phyloP scores from a whole-genome alignment of 2,113 vertebrate species.

The Hypomesus transpacificus region DNA sequence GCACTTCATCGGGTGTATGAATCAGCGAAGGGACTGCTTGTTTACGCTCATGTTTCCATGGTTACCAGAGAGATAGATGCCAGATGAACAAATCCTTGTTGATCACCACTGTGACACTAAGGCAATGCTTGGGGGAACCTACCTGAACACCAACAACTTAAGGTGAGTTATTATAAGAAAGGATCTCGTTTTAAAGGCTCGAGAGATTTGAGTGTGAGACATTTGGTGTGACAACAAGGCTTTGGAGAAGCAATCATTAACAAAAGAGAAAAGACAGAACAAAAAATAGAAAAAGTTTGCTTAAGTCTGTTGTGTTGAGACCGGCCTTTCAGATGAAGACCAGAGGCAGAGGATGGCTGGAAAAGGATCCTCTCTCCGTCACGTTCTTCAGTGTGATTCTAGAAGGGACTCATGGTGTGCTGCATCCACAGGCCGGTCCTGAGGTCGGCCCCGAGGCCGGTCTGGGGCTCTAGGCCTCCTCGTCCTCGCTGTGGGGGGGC shows the following conservation, averaged over 20 bases:
- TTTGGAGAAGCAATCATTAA: slow-evolving; percentile 32
- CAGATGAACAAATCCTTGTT: neutral
- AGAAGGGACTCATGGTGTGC: slow-evolving; percentile 27
- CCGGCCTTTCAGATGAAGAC: slow-evolving; percentile 25
- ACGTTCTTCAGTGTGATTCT: slow-evolving; percentile 35
- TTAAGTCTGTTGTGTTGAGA: slow-evolving; percentile 11
- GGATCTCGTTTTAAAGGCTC: slow-evolving; percentile 27
- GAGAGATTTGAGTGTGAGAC: slow-evolving; percentile 12
- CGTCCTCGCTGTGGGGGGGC: slow-evolving; percentile 42
- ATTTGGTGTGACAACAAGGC: slow-evolving; percentile 23
- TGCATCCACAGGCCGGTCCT: neutral
- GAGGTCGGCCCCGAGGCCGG: neutral
- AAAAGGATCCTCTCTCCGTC: neutral
- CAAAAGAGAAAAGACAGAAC: slow-evolving; percentile 7
- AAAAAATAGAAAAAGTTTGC: neutral
- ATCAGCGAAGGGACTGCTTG: neutral
- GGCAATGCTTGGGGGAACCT: no score
- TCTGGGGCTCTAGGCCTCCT: slow-evolving; percentile 39
- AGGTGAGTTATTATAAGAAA: slow-evolving; percentile 19
- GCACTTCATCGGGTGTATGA: slow-evolving; percentile 23
- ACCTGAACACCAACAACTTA: neutral
- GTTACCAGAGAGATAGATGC: neutral
- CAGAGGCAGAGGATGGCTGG: neutral
- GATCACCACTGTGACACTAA: no score
- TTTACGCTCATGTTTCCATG: slow-evolving; percentile 12